Evolutionary conservation across 2,888 invertebrate species (phyloP).

Genomic region (Coremacera marginata): DNA sequence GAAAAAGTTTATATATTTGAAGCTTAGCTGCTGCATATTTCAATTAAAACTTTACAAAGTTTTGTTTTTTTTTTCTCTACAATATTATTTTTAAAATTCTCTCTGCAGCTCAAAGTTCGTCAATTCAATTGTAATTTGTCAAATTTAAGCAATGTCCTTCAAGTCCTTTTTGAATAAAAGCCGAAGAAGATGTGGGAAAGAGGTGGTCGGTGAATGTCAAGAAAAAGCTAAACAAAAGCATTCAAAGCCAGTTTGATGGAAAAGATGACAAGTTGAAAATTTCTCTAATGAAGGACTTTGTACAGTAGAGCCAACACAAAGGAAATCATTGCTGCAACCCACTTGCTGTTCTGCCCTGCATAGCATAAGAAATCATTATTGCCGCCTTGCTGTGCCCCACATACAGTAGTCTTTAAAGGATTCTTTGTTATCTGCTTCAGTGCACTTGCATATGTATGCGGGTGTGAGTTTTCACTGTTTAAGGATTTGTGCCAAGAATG

Average conservation of each 20-base stretch:
- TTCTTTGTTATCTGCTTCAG: constrained; percentile 65
- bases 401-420: constrained; percentile 51
- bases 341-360: neutral
- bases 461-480: constrained; percentile 45
- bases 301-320: constrained; percentile 50
- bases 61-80: neutral
- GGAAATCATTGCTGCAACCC: constrained; percentile 41
- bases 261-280: constrained; percentile 64
- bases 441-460: constrained; percentile 55
- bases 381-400: neutral
- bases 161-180: neutral
- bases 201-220: neutral
- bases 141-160: constrained; percentile 23
- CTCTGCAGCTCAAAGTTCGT: constrained; percentile 20
- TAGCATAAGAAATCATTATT: neutral
- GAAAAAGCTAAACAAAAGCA: constrained; percentile 24
- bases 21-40: constrained; percentile 19
- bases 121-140: constrained; percentile 35
- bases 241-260: constrained; percentile 56
- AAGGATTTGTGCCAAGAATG: neutral
- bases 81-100: neutral
- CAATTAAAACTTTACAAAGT: constrained; percentile 31
- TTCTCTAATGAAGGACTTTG: constrained; percentile 63
- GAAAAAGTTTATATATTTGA: constrained; percentile 2
- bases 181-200: neutral